phyloP scores from a whole-genome alignment of 2,888 invertebrate genomes.

The Germaria angustata region DNA sequence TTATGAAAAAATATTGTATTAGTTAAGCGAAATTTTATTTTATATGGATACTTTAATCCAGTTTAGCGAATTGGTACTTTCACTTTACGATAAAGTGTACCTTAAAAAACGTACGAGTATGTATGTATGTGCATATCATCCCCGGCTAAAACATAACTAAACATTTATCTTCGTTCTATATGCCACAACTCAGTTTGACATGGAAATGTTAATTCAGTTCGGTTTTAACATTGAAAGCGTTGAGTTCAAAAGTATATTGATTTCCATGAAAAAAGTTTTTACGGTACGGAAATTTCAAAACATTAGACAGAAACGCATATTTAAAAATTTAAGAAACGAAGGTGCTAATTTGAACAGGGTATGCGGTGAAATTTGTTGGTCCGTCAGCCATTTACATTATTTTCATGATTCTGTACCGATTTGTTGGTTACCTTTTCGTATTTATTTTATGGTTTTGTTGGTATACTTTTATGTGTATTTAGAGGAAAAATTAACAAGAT shows the following conservation, averaged over 20 bases:
- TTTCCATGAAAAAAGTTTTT: neutral
- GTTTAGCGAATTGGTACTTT: too few relatives aligned
- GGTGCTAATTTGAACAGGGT: slow-evolving; percentile 17
- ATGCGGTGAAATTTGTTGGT: neutral
- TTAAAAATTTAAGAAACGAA: slow-evolving; percentile 4
- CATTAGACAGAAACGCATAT: slow-evolving; percentile 6
- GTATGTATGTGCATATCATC: slow-evolving; percentile 9
- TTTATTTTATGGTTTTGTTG: slow-evolving; percentile 11
- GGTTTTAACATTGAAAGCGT: slow-evolving; percentile 47
- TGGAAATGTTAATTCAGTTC: slow-evolving; percentile 45
- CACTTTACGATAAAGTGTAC: too few relatives aligned
- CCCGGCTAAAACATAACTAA: slow-evolving; percentile 6
- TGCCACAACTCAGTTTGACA: slow-evolving; percentile 13
- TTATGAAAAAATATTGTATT: too few relatives aligned
- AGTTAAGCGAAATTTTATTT: too few relatives aligned
- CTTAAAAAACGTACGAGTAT: too few relatives aligned
- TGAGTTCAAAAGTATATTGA: slow-evolving; percentile 8
- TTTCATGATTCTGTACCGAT: neutral
- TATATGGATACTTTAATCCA: too few relatives aligned
- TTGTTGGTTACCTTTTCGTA: slow-evolving; percentile 14
- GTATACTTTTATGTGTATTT: slow-evolving; percentile 5
- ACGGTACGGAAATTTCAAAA: slow-evolving; percentile 1
- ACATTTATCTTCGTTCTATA: neutral
- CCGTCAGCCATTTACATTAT: neutral
- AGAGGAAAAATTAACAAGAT: neutral